Evolutionary conservation across 2,797 vertebrate species (phyloP).

Genomic region (Sphenopsis melanotis): DNA sequence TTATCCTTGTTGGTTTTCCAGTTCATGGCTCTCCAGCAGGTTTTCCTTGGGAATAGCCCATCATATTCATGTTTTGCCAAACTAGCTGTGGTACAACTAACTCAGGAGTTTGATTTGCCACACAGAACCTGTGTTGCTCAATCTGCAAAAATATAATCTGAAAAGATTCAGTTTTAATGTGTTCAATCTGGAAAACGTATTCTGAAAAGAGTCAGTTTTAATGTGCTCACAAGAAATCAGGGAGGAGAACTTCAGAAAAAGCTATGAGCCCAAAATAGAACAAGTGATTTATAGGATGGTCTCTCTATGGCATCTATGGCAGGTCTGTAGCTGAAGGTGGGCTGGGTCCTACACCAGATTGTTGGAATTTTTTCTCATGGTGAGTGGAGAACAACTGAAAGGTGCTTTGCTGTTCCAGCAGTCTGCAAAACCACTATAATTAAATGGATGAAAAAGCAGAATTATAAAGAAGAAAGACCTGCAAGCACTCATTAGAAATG

Average conservation of each 20-base stretch:
- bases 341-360: neutral
- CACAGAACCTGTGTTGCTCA: accelerated
- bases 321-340: neutral
- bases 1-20: neutral
- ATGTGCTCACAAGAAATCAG: neutral
- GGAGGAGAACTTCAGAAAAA: neutral
- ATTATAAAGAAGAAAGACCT: neutral
- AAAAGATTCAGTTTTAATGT: neutral
- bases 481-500: neutral
- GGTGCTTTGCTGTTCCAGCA: neutral
- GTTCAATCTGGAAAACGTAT: neutral
- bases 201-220: neutral
- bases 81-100: neutral
- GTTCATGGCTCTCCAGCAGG: neutral
- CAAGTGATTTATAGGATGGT: neutral
- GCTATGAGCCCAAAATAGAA: neutral
- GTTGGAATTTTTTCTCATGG: neutral
- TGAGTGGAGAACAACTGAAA: neutral
- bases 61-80: neutral
- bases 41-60: neutral
- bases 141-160: neutral
- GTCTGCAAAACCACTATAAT: neutral
- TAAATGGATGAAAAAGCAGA: neutral
- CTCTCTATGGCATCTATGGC: neutral
- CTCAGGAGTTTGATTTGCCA: neutral